Base-by-base conservation (phyloP, 2,797 vertebrate species). In the Spinus pinus region DNA sequence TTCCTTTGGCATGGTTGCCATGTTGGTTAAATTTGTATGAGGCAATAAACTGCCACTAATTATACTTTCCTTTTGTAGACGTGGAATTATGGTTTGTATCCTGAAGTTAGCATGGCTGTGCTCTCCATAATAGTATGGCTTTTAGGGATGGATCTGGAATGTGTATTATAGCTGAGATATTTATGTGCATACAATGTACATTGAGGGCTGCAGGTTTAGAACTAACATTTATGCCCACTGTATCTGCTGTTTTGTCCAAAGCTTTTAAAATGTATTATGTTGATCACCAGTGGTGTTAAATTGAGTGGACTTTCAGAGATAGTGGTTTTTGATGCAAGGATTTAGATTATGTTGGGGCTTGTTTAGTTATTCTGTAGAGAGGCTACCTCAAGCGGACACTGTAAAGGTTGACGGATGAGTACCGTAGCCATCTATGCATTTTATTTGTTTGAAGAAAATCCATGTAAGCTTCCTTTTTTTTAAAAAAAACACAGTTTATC, bases 21-120 rank as follows among this genome's bases (percentile, higher is more conserved):
- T 97, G 98, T 98, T 98, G 98, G 97, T 98, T 98, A 97, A 97
- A 98, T 98, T 98, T 98, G 98, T 98, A 98, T 98, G 97, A 98
- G 98, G 98, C 98, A 98, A 98, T 98, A 98, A 98, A 98, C 98
- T 98, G 98, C 98, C 98, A 98, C 97, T 97, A 97, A 98, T 98
- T 98, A 98, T 98, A 97, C 97, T 97, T 97, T 95, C 79, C 61
- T 97, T 98, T 96, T 94, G 97, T 98, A 98, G 97, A 96, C 6
- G 97, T 98, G 98, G 96, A 98, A 97, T 98, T 97, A 97, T 97
- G 97, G 97, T 98, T 98, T 98, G 96, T 98, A 97, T 96, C 95
- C 95, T 97, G 93, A 97, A 97, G 92, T 97, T 97, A 98, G 98
- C 97, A 97, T 98, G 98, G 95, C 97, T 97, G 94, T 98, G 97